phyloP scores from a whole-genome alignment of 2,888 invertebrate species.

The Dicyrtomina minuta region DNA sequence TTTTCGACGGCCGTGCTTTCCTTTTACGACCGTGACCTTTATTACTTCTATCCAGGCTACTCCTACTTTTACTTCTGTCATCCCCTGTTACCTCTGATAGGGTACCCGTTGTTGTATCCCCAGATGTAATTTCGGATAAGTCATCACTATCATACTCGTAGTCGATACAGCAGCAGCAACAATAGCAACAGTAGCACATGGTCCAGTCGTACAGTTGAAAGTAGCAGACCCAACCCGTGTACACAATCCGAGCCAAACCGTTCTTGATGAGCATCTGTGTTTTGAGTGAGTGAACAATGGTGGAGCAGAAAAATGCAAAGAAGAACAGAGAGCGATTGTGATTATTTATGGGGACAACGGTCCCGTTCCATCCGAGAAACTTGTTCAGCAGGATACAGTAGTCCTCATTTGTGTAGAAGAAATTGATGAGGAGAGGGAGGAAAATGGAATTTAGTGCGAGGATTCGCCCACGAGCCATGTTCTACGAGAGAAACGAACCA shows the following conservation, averaged over 20 bases:
- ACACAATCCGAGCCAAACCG: constrained; percentile 7
- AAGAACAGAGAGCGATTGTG: constrained; percentile 1
- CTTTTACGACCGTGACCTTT: neutral
- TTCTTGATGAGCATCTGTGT: constrained; percentile 25
- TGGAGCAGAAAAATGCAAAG: constrained; percentile 12
- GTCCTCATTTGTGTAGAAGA: constrained; percentile 4
- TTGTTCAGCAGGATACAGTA: neutral
- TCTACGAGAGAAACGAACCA: constrained; percentile 15
- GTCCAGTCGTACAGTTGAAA: constrained; percentile 9
- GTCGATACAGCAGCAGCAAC: constrained; percentile 7
- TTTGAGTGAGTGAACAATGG: constrained; percentile 13
- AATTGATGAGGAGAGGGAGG: constrained; percentile 2
- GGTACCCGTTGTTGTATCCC: neutral
- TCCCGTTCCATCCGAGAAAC: no score
- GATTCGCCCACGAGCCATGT: constrained; percentile 18
- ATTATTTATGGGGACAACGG: neutral
- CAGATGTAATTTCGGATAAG: constrained; percentile 3
- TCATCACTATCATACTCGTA: neutral
- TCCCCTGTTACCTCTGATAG: constrained; percentile 11
- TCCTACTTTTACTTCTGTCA: neutral
- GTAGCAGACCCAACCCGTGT: constrained; percentile 15
- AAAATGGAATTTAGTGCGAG: constrained; percentile 9
- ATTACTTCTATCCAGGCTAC: neutral
- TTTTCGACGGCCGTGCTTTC: neutral
- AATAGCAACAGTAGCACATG: no score